Evolutionary conservation across 2,797 vertebrate species (phyloP).

Genomic region (Cyclura pinguis): DNA sequence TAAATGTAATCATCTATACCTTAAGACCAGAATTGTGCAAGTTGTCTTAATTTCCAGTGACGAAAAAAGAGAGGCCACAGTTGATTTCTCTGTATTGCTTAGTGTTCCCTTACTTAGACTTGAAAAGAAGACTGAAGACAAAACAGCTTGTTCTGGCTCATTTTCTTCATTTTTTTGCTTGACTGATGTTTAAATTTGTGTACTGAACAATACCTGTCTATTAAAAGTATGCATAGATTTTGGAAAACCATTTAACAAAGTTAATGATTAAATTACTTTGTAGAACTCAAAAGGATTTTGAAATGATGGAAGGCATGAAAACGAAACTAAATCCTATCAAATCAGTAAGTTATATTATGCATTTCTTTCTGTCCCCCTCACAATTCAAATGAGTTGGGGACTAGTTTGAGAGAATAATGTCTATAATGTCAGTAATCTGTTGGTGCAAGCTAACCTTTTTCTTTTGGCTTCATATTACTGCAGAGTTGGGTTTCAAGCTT

Average conservation of each 20-base stretch:
- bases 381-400: background rate
- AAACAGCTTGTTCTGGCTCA: background rate
- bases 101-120: background rate
- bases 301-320: slow-evolving; percentile 93
- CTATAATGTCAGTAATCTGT: slow-evolving; percentile 11
- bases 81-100: background rate
- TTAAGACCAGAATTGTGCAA: background rate
- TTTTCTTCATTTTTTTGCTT: background rate
- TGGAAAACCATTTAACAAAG: slow-evolving; percentile 41
- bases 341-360: slow-evolving; percentile 82
- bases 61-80: slow-evolving; percentile 14
- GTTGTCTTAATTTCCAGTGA: background rate
- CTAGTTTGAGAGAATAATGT: slow-evolving; percentile 28
- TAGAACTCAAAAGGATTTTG: slow-evolving; percentile 92
- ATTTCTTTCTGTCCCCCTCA: slow-evolving; percentile 3
- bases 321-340: slow-evolving; percentile 89
- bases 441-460: background rate
- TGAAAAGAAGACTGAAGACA: background rate
- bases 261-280: slow-evolving; percentile 64
- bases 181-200: background rate
- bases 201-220: background rate
- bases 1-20: background rate
- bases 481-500: slow-evolving; percentile 20
- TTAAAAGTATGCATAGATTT: slow-evolving; percentile 2
- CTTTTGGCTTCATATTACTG: slow-evolving; percentile 20